Evolutionary conservation across 2,888 invertebrate species (phyloP), one percentile per base, ranked within the genome.

Genomic region (Reticulitermes lucifugus): DNA sequence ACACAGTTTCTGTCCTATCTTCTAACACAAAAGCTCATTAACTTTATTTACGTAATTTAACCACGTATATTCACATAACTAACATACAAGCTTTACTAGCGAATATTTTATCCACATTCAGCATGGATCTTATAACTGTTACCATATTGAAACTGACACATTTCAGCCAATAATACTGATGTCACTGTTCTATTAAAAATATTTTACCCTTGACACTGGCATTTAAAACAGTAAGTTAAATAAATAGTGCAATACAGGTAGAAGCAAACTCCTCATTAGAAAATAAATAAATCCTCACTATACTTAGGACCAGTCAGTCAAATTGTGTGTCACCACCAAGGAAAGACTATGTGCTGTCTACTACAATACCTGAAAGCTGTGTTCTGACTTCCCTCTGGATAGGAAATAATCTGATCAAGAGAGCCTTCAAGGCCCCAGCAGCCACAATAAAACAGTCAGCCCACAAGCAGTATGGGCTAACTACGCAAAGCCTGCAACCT

Each of bases 401-500:
- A 46, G 12, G 12, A 9, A 46, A 46, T 12, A 46, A 46, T 46
- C 46, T 12, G 46, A 46, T 12, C 46, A 46, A 46, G 10, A 55
- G 1, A 55, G 18, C 55, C 18, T 55, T 55, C 55, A 12, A 1
- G 14, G 14, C 55, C 14, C 12, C 18, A 55, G 14, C 55, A 4
- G 46, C 46, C 46, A 46, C 46, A 46, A 46, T 12, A 46, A 12
- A 46, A 46, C 46, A 46, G 46, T 12, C 46, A 46, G 46, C 12
- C 10, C 46, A 46, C 9, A 12, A 6, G 18, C 18, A 73, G 5
- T n/a, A 73, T 18, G 14, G 70, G 41, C 51, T 96, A 98, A 89
- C 98, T 98, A 87, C 97, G 93, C 83, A 98, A 92, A 60, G 98
- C 96, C 88, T 98, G 95, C 85, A 98, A 92, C 87, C 98, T 92